Evolutionary conservation across 2,888 invertebrate genomes (phyloP).

Genomic region (Pollenia amentaria): DNA sequence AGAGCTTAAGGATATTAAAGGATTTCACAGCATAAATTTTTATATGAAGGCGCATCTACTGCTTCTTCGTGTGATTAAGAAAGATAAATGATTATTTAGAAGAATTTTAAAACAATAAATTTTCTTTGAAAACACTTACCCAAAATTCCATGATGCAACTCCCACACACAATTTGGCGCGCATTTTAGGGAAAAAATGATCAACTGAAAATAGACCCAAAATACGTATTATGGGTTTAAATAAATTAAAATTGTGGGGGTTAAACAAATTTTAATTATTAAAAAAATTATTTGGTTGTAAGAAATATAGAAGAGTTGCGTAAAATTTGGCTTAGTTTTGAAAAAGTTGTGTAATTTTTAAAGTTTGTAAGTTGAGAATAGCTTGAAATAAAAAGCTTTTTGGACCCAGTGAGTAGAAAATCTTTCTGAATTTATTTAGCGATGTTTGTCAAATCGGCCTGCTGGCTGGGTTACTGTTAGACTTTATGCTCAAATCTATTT

Average conservation of each 20-base stretch:
- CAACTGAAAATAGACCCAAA: constrained; percentile 39
- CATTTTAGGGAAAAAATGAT: not conserved
- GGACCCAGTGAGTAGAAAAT: too few relatives aligned
- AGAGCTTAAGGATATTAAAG: constrained; percentile 65
- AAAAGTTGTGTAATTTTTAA: too few relatives aligned
- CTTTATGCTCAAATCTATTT: too few relatives aligned
- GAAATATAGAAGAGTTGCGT: too few relatives aligned
- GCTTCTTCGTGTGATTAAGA: constrained; percentile 65
- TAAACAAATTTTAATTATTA: not conserved
- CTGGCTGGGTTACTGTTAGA: too few relatives aligned
- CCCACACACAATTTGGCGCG: not conserved
- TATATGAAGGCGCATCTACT: constrained; percentile 48
- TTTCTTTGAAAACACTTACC: constrained; percentile 56
- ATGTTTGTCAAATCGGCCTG: too few relatives aligned
- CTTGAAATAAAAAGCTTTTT: too few relatives aligned
- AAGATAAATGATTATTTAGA: constrained; percentile 64
- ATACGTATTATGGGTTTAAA: not conserved
- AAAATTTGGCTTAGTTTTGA: too few relatives aligned
- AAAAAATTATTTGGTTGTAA: not conserved
- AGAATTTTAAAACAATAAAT: constrained; percentile 66
- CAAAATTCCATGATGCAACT: not conserved
- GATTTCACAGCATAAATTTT: constrained; percentile 66
- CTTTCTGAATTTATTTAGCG: too few relatives aligned
- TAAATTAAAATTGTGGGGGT: constrained; percentile 24
- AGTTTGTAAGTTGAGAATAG: too few relatives aligned